A percentile compares a stretch with the other conserved stretches of the same genome.
phyloP scores from a whole-genome alignment of 2,797 vertebrate species.

The Odontamblyopus lacepedii region DNA sequence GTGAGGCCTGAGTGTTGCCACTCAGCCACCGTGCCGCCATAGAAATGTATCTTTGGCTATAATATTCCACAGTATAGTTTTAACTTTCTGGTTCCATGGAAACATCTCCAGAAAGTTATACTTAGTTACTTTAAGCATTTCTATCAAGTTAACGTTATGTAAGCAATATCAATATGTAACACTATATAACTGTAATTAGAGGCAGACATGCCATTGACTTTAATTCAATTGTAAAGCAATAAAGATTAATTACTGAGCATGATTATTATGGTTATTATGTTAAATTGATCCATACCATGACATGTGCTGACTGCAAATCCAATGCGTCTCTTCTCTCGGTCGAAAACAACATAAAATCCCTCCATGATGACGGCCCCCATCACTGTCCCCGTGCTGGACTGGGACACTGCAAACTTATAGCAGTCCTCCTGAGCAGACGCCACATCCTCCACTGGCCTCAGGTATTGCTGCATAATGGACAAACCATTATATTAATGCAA shows the following conservation, averaged over 20 bases:
- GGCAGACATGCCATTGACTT: too few relatives aligned
- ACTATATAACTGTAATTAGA: too few relatives aligned
- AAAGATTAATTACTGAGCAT: background rate
- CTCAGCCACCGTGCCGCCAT: too few relatives aligned
- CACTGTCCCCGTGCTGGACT: constrained; percentile 95
- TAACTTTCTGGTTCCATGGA: too few relatives aligned
- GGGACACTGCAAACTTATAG: constrained; percentile 97
- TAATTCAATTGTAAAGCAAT: background rate
- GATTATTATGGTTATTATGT: background rate
- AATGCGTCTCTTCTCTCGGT: constrained; percentile 89
- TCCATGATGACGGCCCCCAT: constrained; percentile 99
- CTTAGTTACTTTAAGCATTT: too few relatives aligned
- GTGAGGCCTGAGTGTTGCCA: too few relatives aligned
- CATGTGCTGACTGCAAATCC: constrained; percentile 97
- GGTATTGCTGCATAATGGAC: constrained; percentile 86
- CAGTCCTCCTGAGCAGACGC: constrained; percentile 96
- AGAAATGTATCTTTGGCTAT: too few relatives aligned
- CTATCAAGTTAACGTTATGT: too few relatives aligned
- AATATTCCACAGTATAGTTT: too few relatives aligned
- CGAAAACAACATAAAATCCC: constrained; percentile 97
- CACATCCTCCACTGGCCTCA: constrained; percentile 95
- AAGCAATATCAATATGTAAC: too few relatives aligned
- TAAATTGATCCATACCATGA: constrained; percentile 82
- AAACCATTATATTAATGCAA: background rate
- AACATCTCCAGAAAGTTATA: too few relatives aligned